Evolutionary conservation across 2,888 invertebrate species (phyloP), one percentile per base, ranked within the genome.

Genomic region (Asteroscopus sphinx): DNA sequence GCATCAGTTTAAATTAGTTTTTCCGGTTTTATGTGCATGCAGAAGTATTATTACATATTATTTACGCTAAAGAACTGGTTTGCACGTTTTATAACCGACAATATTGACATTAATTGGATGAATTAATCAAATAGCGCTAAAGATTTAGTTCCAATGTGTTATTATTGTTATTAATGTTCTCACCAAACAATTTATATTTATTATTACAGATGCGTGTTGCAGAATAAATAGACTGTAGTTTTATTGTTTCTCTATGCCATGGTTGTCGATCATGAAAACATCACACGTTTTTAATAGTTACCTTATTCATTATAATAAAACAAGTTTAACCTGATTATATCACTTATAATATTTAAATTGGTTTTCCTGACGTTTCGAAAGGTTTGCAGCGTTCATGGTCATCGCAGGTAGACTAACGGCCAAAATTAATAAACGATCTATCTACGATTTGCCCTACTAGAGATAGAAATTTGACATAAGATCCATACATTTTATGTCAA

Each of bases 61-160:
- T 30, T 33, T 15, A 30, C 25, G 35, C 12, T 33, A 33, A 37
- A 44, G 13, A 65, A 65, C 69, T 49, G 41, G 65, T 69, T 68
- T 39, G 9, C 15, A 25, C 37, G 56, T 64, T 68, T 66, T 61
- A 57, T 30, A 40, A 52, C 39, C 49, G 28, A 63, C 51, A 66
- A 46, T 49, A 69, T 63, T 44, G 46, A 51, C 65, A 39, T 63
- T 69, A 63, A 55, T 63, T 48, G 68, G 15, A 35, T 15, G n/a
- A 28, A 51, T 49, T 36, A 37, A 62, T 62, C 25, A 45, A 48
- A 49, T 54, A 41, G 26, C 15, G 32, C 11, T n/a, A 51, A 36
- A n/a, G n/a, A 30, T 53, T 49, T 36, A 47, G 33, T 63, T 46
- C 16, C 15, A n/a, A 30, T n/a, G 39, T 33, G 13, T 32, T 53